phyloP scores from a whole-genome alignment of 2,113 vertebrate genomes.

The Urocolius indicus region DNA sequence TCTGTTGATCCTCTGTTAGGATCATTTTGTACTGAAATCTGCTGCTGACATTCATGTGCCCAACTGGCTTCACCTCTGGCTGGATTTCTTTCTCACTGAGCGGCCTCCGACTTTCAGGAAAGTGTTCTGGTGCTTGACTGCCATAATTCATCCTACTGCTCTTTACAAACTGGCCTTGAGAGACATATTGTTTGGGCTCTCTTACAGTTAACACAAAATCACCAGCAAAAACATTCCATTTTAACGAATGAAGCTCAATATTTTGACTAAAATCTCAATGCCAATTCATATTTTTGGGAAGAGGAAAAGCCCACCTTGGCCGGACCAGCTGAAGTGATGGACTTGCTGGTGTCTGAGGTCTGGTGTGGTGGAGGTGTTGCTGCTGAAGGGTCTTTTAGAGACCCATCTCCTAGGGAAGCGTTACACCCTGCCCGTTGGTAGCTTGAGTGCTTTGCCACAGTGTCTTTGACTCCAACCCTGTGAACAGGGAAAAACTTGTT shows the following conservation, averaged over 20 bases:
- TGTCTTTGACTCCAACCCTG: neutral
- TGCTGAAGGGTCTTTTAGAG: neutral
- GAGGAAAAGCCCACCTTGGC: neutral
- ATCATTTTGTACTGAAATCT: neutral
- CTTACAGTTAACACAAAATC: neutral
- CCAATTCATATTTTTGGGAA: neutral
- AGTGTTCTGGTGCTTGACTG: neutral
- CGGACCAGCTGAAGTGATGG: neutral
- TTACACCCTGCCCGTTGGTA: neutral
- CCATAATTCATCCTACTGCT: neutral
- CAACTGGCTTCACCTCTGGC: neutral
- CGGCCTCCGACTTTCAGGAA: neutral
- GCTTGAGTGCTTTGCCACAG: neutral
- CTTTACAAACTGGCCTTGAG: neutral
- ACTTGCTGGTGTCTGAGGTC: neutral
- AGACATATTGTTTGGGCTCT: neutral
- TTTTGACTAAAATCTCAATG: neutral
- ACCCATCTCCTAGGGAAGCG: neutral
- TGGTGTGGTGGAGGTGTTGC: accelerated
- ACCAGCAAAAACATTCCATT: neutral
- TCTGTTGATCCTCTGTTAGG: neutral
- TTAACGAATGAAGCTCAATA: neutral
- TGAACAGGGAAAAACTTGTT: neutral
- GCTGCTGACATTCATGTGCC: neutral
- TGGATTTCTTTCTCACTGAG: neutral